Base-by-base conservation (phyloP, 2,888 invertebrate genomes). In the Proisotoma minuta region DNA sequence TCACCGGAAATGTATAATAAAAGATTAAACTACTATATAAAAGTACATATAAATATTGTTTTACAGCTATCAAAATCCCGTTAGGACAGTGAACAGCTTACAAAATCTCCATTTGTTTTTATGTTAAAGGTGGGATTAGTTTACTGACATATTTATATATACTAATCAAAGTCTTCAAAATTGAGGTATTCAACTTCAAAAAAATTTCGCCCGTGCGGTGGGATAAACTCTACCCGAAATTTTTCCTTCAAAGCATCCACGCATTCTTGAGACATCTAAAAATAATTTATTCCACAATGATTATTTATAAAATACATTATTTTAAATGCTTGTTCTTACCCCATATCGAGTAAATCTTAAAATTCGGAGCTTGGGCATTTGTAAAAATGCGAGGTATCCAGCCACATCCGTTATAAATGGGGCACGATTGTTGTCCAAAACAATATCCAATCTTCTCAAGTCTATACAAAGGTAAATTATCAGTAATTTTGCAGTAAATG, bases 401-500 rank as follows among this genome's bases (percentile, higher is more conserved):
- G 68, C 62, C 3, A 68, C 57, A 57, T 68, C 68, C 2, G 68
- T 63, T 28, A 68, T 68, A 15, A 68, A 57, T 5, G 68, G 65
- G 24, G 68, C 65, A 15, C 68, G 54, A 51, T 65, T 68, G 54
- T 68, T 60, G 48, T 61, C 58, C 29, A 61, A 53, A 5, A 50
- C 58, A 5, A 65, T 65, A 48, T 65, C 65, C 61, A 65, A 53
- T 49, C 60, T 57, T 54, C 59, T 48, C 2, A 65, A 56, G 47
- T 65, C 65, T 65, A 24, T 15, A n/a, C n/a, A n/a, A n/a, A n/a
- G n/a, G n/a, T n/a, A n/a, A n/a, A n/a, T n/a, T n/a, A n/a, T n/a
- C n/a, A n/a, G n/a, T n/a, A n/a, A n/a, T n/a, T n/a, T n/a, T n/a
- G n/a, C n/a, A n/a, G n/a, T n/a, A n/a, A n/a, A n/a, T n/a, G n/a